Conservation (phyloP, 2,888 invertebrate species). For the Acronicta aceris region DNA sequence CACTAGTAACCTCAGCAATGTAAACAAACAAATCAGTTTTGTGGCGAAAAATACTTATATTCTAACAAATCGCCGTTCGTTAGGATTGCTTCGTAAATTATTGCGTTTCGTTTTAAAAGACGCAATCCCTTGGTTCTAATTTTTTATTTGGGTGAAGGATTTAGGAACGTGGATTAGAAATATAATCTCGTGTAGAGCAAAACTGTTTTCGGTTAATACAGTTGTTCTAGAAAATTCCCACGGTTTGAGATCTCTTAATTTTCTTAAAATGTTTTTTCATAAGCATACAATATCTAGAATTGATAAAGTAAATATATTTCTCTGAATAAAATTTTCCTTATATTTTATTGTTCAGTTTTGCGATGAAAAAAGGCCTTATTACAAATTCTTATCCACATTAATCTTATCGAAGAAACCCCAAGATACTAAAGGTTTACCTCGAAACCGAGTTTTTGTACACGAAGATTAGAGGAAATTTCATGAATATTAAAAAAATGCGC, state of each 20-base stretch:
- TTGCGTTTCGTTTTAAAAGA: slow-evolving; percentile 50
- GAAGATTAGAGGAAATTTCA: slow-evolving; percentile 53
- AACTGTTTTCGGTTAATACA: too few relatives aligned
- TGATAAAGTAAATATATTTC: too few relatives aligned
- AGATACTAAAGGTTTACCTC: slow-evolving; percentile 50
- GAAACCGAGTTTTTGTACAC: slow-evolving; percentile 39
- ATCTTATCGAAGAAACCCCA: slow-evolving; percentile 21
- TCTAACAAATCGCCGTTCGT: slow-evolving; percentile 51
- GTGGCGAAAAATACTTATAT: slow-evolving; percentile 22
- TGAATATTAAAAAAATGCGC: slow-evolving; percentile 59
- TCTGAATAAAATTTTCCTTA: too few relatives aligned
- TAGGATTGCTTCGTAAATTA: slow-evolving; percentile 52
- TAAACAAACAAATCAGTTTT: slow-evolving; percentile 52
- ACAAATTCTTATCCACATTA: slow-evolving; percentile 15
- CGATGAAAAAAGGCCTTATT: neutral
- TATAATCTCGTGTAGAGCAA: neutral
- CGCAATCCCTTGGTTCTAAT: slow-evolving; percentile 40
- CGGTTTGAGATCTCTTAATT: too few relatives aligned
- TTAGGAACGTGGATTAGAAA: slow-evolving; percentile 30
- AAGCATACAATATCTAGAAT: too few relatives aligned
- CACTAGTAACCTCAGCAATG: slow-evolving; percentile 8
- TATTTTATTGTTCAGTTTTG: too few relatives aligned
- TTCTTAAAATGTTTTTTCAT: too few relatives aligned
- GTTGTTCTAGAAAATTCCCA: too few relatives aligned
- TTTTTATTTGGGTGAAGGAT: slow-evolving; percentile 39